Evolutionary conservation across 2,113 vertebrate genomes (phyloP), one percentile per base, ranked within the genome.

Genomic region (Hypomesus transpacificus): DNA sequence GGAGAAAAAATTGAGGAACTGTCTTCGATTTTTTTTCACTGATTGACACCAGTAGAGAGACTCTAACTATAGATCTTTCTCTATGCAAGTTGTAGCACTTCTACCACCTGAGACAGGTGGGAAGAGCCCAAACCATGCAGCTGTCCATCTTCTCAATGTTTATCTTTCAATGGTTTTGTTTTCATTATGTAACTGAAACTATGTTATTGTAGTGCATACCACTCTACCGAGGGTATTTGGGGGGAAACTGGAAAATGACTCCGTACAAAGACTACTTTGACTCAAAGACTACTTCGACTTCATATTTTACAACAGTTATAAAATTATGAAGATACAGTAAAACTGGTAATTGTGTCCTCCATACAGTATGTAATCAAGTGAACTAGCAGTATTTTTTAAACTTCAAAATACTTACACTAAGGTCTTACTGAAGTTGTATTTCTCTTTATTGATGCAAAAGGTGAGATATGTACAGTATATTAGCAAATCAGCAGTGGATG

Each of bases 61-160:
- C 60, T 31, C 18, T 24, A 28, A 63, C 60, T 31, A 4, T 24
- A 64, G 63, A 71, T 66, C 20, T 61, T 76, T 81, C 66, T 75
- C 81, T 83, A 83, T 83, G 84, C 84, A 83, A 83, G 26, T 20
- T 65, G n/a, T 52, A 20, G 69, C 14, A 50, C 57, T 31, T 68
- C 68, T 34, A 59, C 13, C 39, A 46, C 14, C 28, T 14, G 24
- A 31, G 31, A 65, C 57, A 66, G 34, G 6, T 39, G 53, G 9
- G 56, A 51, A 60, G 31, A 68, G 57, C 39, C 54, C 54, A 66
- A 50, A 57, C 52, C 26, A 53, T 34, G 66, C 59, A 64, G 73
- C 59, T 63, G 50, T 46, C 18, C n/a, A 59, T 68, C 22, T 52
- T 59, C 18, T n/a, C 4, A 34, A 60, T 66, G 51, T 39, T 64